A percentile compares a stretch with the other conserved stretches of the same genome.
Evolutionary conservation across 2,888 invertebrate genomes (phyloP).

Genomic region (Bombylius discolor): DNA sequence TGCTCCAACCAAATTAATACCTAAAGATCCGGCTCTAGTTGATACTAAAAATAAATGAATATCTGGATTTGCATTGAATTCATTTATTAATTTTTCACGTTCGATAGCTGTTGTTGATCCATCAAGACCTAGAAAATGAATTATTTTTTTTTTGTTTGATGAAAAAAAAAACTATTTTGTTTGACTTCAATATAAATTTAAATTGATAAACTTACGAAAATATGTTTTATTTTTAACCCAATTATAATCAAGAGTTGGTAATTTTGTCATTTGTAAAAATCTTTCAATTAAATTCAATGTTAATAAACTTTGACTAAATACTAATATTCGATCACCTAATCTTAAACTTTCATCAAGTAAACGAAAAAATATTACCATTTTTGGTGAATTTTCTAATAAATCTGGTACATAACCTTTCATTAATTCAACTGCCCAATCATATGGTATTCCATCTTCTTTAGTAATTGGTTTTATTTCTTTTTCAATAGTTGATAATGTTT

Average conservation of each 20-base stretch:
- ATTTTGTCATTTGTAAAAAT: constrained; percentile 62
- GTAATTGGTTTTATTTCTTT: constrained; percentile 46
- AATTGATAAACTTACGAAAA: constrained; percentile 56
- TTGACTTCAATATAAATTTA: not conserved
- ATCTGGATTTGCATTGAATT: constrained; percentile 81
- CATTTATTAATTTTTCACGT: constrained; percentile 89
- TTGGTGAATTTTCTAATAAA: constrained; percentile 83
- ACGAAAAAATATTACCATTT: constrained; percentile 87
- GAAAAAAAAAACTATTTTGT: not conserved
- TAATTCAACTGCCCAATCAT: constrained; percentile 77
- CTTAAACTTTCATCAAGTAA: constrained; percentile 79
- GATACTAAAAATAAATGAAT: constrained; percentile 89
- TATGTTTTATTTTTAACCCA: constrained; percentile 84
- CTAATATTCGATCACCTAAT: constrained; percentile 77
- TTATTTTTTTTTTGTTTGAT: not conserved
- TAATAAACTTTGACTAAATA: constrained; percentile 93
- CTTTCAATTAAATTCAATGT: constrained; percentile 92
- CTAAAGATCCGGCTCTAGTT: constrained; percentile 89
- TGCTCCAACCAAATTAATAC: constrained; percentile 94
- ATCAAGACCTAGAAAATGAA: constrained; percentile 56
- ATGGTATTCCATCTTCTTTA: constrained; percentile 70
- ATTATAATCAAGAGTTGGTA: constrained; percentile 53
- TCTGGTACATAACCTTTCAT: constrained; percentile 78
- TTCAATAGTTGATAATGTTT: constrained; percentile 38
- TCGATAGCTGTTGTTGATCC: constrained; percentile 91